Conservation (phyloP, 1,140 invertebrate genomes). For the Mycetomoellerius zeteki region DNA sequence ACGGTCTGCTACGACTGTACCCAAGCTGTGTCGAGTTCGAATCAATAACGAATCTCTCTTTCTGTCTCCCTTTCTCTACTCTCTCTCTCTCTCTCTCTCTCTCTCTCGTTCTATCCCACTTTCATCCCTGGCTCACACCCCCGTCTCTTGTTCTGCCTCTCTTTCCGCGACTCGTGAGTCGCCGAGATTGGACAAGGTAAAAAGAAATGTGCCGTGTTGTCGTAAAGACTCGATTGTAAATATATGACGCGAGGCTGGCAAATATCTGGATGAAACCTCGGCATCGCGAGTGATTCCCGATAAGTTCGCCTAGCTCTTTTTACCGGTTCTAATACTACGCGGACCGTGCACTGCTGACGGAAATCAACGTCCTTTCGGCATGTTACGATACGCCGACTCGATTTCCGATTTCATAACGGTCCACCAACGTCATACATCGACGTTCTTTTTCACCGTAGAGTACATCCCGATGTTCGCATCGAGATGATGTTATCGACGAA, state of each 20-base stretch:
- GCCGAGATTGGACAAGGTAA: constrained; percentile 3
- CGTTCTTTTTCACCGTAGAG: background rate
- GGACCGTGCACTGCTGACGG: background rate
- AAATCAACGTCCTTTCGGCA: constrained; percentile 42
- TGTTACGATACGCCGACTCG: constrained; percentile 17
- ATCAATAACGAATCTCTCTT: constrained; percentile 75
- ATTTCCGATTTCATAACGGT: constrained; percentile 28
- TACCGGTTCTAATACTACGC: background rate
- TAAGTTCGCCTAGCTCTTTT: constrained; percentile 5
- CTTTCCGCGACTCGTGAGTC: constrained; percentile 33
- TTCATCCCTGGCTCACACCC: constrained; percentile 20
- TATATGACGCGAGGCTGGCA: constrained; percentile 24
- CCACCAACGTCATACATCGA: no score
- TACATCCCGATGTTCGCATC: background rate
- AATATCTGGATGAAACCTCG: constrained; percentile 30
- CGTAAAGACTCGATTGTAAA: constrained; percentile 22
- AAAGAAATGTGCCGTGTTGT: constrained; percentile 25
- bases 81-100: no score
- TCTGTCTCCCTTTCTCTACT: constrained; percentile 8
- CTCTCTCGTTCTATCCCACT: background rate
- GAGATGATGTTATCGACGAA: background rate
- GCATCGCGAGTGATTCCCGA: background rate
- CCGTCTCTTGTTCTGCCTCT: constrained; percentile 36
- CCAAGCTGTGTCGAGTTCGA: constrained; percentile 74
- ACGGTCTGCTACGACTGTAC: constrained; percentile 60